A percentile compares a stretch with the other conserved stretches of the same genome.
Evolutionary conservation across 1,140 invertebrate species (phyloP).

Genomic region (Penaeus indicus): DNA sequence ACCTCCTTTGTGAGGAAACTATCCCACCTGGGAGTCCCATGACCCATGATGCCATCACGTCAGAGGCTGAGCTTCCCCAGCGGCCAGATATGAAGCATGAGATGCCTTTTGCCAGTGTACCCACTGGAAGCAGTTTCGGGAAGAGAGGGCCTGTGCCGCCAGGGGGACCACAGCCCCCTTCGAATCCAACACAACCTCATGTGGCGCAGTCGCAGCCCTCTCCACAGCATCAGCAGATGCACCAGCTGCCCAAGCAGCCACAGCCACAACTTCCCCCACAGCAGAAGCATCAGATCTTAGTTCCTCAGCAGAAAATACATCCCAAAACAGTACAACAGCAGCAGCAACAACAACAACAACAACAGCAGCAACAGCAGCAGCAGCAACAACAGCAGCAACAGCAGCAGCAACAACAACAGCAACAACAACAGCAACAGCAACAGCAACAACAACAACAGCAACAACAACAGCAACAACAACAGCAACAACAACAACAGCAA

Average conservation of each 20-base stretch:
- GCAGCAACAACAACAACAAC: too few relatives aligned
- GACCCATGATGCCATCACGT: conserved; percentile 51
- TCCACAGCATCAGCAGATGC: conserved; percentile 33
- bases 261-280: conserved; percentile 38
- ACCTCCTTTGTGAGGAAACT: conserved; percentile 64
- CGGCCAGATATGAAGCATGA: conserved; percentile 58
- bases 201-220: not conserved
- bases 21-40: conserved; percentile 65
- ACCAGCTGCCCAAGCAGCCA: not conserved
- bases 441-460: conserved; percentile 7
- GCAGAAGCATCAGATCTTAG: conserved; percentile 26
- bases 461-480: conserved; percentile 4
- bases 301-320: conserved; percentile 27
- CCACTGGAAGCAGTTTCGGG: conserved; percentile 59
- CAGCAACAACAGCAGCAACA: not conserved
- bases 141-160: conserved; percentile 51
- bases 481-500: conserved; percentile 21
- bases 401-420: conserved; percentile 10
- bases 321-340: not conserved
- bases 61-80: conserved; percentile 54
- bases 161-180: conserved; percentile 18
- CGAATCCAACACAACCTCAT: conserved; percentile 11
- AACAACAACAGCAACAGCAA: conserved; percentile 27
- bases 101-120: conserved; percentile 63
- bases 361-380: not conserved